phyloP scores from a whole-genome alignment of 2,113 vertebrate genomes.

The Dipodomys merriami region DNA sequence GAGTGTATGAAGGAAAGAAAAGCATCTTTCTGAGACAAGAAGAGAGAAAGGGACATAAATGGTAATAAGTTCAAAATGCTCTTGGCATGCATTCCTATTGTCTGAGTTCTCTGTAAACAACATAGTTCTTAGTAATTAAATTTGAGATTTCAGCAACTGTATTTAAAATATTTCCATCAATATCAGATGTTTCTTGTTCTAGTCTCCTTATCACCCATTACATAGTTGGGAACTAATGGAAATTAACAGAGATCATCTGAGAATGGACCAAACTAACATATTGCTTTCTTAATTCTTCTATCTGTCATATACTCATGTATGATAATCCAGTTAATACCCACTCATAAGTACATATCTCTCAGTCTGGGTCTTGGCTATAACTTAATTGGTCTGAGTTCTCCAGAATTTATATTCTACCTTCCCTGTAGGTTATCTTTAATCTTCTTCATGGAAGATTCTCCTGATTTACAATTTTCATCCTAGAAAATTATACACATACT shows the following conservation, averaged over 20 bases:
- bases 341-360: neutral
- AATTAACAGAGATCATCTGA: neutral
- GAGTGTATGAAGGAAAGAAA: neutral
- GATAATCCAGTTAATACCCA: neutral
- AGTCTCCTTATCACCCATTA: neutral
- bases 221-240: neutral
- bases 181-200: neutral
- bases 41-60: neutral
- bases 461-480: neutral
- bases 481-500: neutral
- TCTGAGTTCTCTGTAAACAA: neutral
- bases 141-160: neutral
- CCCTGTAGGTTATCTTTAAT: neutral
- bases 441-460: neutral
- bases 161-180: slow-evolving; percentile 13
- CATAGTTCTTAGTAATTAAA: neutral
- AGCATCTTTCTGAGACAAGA: neutral
- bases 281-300: neutral
- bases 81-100: neutral
- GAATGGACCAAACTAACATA: neutral
- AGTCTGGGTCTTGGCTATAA: neutral
- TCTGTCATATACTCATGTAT: neutral
- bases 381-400: neutral
- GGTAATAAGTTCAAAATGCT: neutral
- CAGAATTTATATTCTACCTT: neutral